Evolutionary conservation across 92 coral and sea anemone species (phyloP).

Genomic region (Umimayanthus chanpuru): DNA sequence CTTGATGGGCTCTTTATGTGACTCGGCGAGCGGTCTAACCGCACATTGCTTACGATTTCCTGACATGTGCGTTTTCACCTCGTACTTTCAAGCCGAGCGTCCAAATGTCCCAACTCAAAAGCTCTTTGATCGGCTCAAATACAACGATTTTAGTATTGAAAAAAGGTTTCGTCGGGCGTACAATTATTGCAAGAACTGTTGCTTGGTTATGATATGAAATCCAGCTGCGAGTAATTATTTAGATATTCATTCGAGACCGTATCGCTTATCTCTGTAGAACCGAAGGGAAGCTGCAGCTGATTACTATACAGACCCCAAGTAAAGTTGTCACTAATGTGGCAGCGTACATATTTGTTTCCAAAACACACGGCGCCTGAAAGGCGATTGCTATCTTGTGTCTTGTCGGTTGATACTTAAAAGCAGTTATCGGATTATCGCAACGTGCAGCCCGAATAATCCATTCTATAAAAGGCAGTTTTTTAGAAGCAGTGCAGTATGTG

Average conservation of each 20-base stretch:
- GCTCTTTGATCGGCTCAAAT: neutral
- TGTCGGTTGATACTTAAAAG: neutral
- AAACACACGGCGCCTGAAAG: too few relatives aligned
- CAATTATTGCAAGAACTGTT: neutral
- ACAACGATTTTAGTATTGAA: neutral
- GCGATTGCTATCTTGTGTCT: neutral
- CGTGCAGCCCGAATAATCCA: neutral
- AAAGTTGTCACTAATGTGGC: too few relatives aligned
- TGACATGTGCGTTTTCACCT: slow-evolving; percentile 12
- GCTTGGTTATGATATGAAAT: neutral
- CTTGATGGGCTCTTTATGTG: slow-evolving; percentile 32
- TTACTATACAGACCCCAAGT: too few relatives aligned
- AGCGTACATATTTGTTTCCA: too few relatives aligned
- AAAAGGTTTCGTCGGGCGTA: neutral
- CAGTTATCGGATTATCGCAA: neutral
- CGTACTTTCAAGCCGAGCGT: neutral
- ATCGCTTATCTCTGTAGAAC: too few relatives aligned
- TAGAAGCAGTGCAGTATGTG: neutral
- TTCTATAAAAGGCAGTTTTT: neutral
- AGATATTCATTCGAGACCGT: neutral
- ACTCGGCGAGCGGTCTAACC: slow-evolving; percentile 43
- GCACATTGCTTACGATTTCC: slow-evolving; percentile 27
- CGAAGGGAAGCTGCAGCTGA: too few relatives aligned
- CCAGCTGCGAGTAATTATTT: slow-evolving; percentile 36
- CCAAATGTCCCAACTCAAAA: neutral